Evolutionary conservation across 1,140 invertebrate genomes (phyloP), one percentile per base, ranked within the genome.

Genomic region (Formica selysi): DNA sequence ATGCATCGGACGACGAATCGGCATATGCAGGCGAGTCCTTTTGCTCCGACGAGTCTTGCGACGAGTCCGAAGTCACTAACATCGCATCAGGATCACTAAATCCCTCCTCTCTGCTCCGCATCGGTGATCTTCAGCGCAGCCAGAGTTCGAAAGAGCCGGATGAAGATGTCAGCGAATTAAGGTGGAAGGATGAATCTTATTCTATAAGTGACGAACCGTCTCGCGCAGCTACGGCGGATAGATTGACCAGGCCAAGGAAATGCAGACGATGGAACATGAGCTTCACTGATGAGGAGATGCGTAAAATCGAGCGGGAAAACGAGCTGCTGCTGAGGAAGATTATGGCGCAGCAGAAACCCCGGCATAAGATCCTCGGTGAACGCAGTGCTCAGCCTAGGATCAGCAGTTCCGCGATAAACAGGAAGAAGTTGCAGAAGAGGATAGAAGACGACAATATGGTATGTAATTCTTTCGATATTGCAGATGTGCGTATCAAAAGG

Each of bases 271-370:
- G 76, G 87, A 96, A 96, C 80, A 95, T 95, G 94, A 95, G 94
- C 67, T 96, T 96, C 79, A 93, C 93, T 6, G 95, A 95, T 64
- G 93, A 93, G 16, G 91, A 96, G 85, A 91, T 94, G 41, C 87
- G 95, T 13, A 93, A 90, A 89, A 96, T 96, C 57, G 95, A 96
- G 78, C 86, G 92, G 38, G 95, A 96, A 29, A 96, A 96, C 90
- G 93, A 94, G 57, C 89, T 94, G 85, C 86, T 96, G 13, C 85
- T 96, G 26, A 93, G 90, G 61, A 96, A 95, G 89, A 95, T 96
- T 73, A 92, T 95, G 91, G 91, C 90, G 26, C 91, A 93, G 48
- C 91, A 93, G 26, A 93, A 76, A 83, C 87, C 91, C 7, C 87
- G 85, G 3, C 90, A 91, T 13, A 90, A 90, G 48, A 83, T 83